Evolutionary conservation across 2,113 vertebrate species (phyloP).

Genomic region (Taurulus bubalis): DNA sequence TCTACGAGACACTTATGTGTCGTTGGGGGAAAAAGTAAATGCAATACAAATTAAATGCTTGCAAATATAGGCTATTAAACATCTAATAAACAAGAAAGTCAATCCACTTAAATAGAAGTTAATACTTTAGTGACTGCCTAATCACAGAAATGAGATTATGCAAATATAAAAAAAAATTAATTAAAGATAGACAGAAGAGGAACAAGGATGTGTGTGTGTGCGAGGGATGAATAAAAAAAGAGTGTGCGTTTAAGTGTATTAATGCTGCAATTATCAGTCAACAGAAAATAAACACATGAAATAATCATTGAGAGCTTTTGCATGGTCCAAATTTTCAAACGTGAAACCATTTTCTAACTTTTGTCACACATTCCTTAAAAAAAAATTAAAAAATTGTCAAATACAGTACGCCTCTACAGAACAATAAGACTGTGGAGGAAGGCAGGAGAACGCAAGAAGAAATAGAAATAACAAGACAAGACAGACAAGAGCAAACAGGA

Average conservation of each 20-base stretch:
- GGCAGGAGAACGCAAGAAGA: not conserved
- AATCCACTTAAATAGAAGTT: slow-evolving; percentile 19
- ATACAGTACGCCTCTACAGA: not conserved
- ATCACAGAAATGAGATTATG: slow-evolving; percentile 32
- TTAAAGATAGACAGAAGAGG: slow-evolving; percentile 9
- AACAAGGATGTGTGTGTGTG: not conserved
- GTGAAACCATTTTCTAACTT: not conserved
- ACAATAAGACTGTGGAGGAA: not conserved
- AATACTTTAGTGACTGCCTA: not conserved
- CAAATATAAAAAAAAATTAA: slow-evolving; percentile 14
- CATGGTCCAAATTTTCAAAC: not conserved
- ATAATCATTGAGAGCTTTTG: too few species aligned
- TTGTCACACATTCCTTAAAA: not conserved
- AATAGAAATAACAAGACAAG: slow-evolving; percentile 11
- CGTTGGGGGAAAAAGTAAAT: not conserved
- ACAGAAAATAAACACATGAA: not conserved
- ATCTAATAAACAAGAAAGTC: slow-evolving; percentile 1
- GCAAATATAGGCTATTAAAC: slow-evolving; percentile 8
- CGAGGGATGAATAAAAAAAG: too few species aligned
- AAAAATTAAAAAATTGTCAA: not conserved
- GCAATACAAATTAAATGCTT: slow-evolving; percentile 30
- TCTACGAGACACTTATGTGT: slow-evolving; percentile 11
- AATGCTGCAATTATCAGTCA: not conserved
- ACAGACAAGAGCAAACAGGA: slow-evolving; percentile 1
- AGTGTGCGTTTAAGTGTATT: not conserved